These are phyloP conservation scores for Sisyra nigra DNA, from an alignment of 2,888 invertebrate species.

Conservation along the genomic window DNA sequence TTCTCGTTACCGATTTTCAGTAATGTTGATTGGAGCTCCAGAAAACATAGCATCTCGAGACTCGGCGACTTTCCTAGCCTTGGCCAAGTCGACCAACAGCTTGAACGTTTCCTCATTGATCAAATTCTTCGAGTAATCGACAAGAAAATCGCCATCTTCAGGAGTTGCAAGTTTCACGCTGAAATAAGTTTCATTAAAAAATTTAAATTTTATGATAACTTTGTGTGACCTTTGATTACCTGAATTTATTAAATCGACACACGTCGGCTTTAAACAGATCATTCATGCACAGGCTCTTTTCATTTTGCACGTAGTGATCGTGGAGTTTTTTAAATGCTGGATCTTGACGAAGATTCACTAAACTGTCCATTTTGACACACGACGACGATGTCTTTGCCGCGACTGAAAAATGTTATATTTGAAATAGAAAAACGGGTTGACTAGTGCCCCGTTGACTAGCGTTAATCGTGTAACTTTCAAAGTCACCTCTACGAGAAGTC, in stretches of 20 bases:
- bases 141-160: constrained; percentile 73
- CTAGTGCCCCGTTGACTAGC: constrained; percentile 2
- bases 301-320: constrained; percentile 53
- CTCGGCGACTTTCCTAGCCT: constrained; percentile 63
- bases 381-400: neutral
- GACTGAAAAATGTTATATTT: neutral
- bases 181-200: constrained; percentile 15
- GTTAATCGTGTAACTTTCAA: constrained; percentile 11
- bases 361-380: constrained; percentile 20
- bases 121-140: constrained; percentile 96
- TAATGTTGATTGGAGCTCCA: constrained; percentile 95
- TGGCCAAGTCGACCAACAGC: constrained; percentile 67
- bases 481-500: constrained; percentile 9
- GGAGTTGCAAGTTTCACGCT: constrained; percentile 65
- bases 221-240: too few species aligned
- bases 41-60: constrained; percentile 81
- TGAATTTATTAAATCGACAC: constrained; percentile 74
- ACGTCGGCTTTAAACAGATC: constrained; percentile 69
- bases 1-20: constrained; percentile 50
- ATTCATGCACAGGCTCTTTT: constrained; percentile 60
- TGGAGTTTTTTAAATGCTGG: constrained; percentile 59
- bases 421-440: too few species aligned
- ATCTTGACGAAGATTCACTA: constrained; percentile 41
- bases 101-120: constrained; percentile 61
- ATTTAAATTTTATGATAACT: neutral